Percentiles rank a stretch among this genome's conserved stretches.
Conservation (phyloP, 2,113 vertebrate genomes). For the Toxotes chatareus region DNA sequence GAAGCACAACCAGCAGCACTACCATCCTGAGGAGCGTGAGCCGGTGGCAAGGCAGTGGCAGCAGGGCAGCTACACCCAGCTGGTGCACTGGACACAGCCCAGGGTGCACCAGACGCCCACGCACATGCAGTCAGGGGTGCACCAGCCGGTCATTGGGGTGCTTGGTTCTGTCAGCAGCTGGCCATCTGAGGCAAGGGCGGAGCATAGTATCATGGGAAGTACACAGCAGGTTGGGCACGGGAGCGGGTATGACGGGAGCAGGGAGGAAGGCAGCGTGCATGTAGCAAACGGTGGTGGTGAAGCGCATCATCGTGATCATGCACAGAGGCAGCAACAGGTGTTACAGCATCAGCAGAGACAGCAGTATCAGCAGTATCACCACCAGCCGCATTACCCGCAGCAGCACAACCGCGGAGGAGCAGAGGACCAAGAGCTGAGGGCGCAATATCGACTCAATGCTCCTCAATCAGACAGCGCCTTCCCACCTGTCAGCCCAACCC, state of each 20-base stretch:
- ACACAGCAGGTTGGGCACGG: constrained; percentile 50
- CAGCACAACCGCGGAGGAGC: constrained; percentile 23
- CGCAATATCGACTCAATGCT: constrained; percentile 59
- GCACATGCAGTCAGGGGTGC: constrained; percentile 35
- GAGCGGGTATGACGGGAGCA: constrained; percentile 69
- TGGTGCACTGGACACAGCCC: constrained; percentile 73
- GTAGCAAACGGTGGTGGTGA: constrained; percentile 27
- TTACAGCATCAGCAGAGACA: constrained; percentile 67
- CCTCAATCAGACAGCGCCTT: constrained; percentile 72
- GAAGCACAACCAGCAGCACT: constrained; percentile 82
- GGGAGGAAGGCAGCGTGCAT: constrained; percentile 49
- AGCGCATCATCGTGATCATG: constrained; percentile 34
- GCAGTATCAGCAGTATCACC: constrained; percentile 25
- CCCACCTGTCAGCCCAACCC: constrained; percentile 38
- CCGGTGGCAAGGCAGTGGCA: constrained; percentile 74
- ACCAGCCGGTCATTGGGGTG: constrained; percentile 8
- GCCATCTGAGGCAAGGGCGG: constrained; percentile 59
- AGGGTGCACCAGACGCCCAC: constrained; percentile 47
- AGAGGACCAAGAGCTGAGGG: constrained; percentile 54
- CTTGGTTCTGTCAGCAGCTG: constrained; percentile 33
- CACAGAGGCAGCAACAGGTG: constrained; percentile 56
- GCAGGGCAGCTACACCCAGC: constrained; percentile 74
- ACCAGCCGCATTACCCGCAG: constrained; percentile 45
- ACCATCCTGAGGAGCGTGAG: constrained; percentile 69
- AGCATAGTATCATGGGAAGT: constrained; percentile 55